These are phyloP conservation scores for Atherinomorus stipes DNA, from an alignment of 2,113 vertebrate species.

Conservation along the genomic window DNA sequence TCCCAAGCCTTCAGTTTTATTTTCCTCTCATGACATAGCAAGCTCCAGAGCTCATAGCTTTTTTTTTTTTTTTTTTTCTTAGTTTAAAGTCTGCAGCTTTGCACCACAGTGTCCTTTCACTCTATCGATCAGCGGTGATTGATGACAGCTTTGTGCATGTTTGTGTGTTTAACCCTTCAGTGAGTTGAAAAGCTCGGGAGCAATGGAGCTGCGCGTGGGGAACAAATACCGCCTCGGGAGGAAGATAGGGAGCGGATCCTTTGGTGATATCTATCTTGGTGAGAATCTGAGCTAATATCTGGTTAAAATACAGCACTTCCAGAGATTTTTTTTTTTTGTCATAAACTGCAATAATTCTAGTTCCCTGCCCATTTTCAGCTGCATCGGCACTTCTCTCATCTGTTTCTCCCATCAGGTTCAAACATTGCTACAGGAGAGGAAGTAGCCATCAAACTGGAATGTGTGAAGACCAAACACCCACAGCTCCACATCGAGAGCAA, in stretches of 20 bases:
- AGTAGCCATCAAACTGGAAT: constrained; percentile 98
- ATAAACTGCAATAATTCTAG: no score
- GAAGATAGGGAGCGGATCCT: constrained; percentile 97
- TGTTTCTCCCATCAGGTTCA: constrained; percentile 85
- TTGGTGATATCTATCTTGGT: constrained; percentile 98
- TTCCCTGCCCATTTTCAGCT: not conserved
- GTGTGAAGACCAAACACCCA: constrained; percentile 99
- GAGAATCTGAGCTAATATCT: constrained; percentile 32
- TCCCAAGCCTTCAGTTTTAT: constrained; percentile 6
- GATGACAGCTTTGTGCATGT: constrained; percentile 49
- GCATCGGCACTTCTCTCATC: not conserved
- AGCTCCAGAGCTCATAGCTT: not conserved
- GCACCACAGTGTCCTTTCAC: constrained; percentile 55
- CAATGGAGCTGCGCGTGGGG: constrained; percentile 96
- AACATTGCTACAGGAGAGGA: constrained; percentile 98
- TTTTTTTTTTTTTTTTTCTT: no score
- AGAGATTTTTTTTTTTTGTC: not conserved
- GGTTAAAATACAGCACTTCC: not conserved
- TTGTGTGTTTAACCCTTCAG: constrained; percentile 55
- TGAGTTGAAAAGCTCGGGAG: constrained; percentile 57
- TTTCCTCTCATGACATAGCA: constrained; percentile 34
- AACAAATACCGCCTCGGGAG: constrained; percentile 97
- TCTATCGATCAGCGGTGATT: constrained; percentile 63
- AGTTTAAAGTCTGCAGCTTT: constrained; percentile 52
- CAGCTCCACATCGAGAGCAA: constrained; percentile 99